Conservation (phyloP, 2,113 vertebrate species). For the Pipra filicauda region DNA sequence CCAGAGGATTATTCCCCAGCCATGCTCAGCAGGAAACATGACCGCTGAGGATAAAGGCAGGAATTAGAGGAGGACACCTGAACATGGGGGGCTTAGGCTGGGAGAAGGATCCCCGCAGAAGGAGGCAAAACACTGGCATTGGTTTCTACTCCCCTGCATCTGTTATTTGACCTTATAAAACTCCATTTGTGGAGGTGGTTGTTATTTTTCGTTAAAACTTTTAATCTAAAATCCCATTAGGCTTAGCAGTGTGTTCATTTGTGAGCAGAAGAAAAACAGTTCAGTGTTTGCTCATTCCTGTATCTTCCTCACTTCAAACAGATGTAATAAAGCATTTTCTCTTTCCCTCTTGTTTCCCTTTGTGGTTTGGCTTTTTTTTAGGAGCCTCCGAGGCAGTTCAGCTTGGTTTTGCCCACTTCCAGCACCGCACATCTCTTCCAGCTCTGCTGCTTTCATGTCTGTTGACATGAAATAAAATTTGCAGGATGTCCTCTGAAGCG, state of each 20-base stretch:
- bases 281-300: conserved; percentile 12
- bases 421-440: not conserved
- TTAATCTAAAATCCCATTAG: conserved; percentile 67
- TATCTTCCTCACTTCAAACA: conserved; percentile 38
- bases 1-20: not conserved
- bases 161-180: conserved; percentile 57
- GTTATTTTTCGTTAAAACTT: conserved; percentile 58
- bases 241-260: not conserved
- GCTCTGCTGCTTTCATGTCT: conserved; percentile 12
- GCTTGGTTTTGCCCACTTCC: not conserved
- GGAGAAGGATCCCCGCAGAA: not conserved
- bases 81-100: not conserved
- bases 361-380: conserved; percentile 25
- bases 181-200: conserved; percentile 54
- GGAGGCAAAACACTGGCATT: not conserved
- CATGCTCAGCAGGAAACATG: not conserved
- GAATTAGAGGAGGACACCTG: not conserved
- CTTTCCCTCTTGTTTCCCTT: conserved; percentile 9
- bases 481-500: not conserved
- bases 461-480: conserved; percentile 16
- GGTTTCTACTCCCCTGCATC: not conserved
- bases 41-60: not conserved
- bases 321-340: conserved; percentile 35
- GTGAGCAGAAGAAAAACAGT: conserved; percentile 34
- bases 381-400: not conserved